Percentiles rank a stretch among this genome's conserved stretches.
Conservation (phyloP, 23 tunicate species). For the Styela clava region DNA sequence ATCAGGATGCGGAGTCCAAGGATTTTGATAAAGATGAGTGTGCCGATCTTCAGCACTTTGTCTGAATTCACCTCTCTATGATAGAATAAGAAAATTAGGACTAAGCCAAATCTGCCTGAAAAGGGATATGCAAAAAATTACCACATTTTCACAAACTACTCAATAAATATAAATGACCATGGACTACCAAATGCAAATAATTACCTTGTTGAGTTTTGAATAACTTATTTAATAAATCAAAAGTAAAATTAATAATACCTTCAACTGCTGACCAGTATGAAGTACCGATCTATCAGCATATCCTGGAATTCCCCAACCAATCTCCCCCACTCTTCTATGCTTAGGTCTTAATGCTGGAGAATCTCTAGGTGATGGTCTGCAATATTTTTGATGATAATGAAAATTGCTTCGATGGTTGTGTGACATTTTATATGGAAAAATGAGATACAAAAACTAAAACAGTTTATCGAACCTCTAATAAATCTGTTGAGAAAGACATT, state of each 20-base stretch:
- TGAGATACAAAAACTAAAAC: not conserved
- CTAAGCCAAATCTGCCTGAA: not conserved
- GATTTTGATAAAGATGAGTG: slow-evolving; percentile 53
- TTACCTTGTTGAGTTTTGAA: too few species aligned
- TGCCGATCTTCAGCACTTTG: slow-evolving; percentile 50
- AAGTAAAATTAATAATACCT: slow-evolving; percentile 29
- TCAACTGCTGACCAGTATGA: slow-evolving; percentile 45
- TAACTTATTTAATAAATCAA: too few species aligned
- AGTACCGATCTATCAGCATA: slow-evolving; percentile 32
- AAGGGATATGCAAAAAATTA: not conserved
- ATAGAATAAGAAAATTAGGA: not conserved
- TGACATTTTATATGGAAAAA: not conserved
- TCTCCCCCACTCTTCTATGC: slow-evolving; percentile 50
- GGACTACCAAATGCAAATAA: too few species aligned
- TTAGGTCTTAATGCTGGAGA: slow-evolving; percentile 48
- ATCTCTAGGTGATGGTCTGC: slow-evolving; percentile 58
- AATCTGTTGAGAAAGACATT: too few species aligned
- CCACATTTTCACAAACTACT: too few species aligned
- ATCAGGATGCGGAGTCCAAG: slow-evolving; percentile 47
- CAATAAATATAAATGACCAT: too few species aligned
- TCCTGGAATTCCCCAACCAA: slow-evolving; percentile 70
- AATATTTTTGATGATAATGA: not conserved
- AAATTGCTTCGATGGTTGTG: too few species aligned
- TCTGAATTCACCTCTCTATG: slow-evolving; percentile 46
- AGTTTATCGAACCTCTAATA: too few species aligned